phyloP scores from a whole-genome alignment of 2,113 vertebrate species.

The Prunella fulvescens region DNA sequence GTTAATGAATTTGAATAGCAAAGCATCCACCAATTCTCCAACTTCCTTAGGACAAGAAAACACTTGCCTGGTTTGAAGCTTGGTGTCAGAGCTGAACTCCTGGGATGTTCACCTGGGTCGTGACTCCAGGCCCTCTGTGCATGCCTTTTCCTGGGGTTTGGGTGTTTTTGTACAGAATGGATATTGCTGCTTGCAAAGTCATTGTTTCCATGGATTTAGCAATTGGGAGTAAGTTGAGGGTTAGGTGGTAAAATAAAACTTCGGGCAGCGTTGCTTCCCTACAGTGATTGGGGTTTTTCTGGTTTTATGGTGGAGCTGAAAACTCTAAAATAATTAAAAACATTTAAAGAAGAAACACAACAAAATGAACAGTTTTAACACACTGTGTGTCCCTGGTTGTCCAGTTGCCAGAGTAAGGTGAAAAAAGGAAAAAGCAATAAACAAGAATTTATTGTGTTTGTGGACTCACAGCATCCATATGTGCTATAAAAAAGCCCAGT shows the following conservation, averaged over 20 bases:
- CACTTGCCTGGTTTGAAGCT: accelerated
- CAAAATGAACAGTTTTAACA: neutral
- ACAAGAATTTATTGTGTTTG: neutral
- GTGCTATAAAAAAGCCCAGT: neutral
- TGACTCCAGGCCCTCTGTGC: neutral
- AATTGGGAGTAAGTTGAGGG: neutral
- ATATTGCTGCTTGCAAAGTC: neutral
- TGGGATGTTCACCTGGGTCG: neutral
- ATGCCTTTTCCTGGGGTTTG: neutral
- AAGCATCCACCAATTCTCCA: neutral
- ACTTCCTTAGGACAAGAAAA: neutral
- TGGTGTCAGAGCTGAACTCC: neutral
- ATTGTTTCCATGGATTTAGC: neutral
- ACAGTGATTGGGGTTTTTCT: accelerated
- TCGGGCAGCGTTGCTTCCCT: neutral
- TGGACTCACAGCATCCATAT: neutral
- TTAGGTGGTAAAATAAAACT: neutral
- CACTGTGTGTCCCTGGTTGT: neutral
- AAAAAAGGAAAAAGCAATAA: neutral
- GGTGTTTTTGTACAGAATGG: neutral
- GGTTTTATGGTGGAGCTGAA: neutral
- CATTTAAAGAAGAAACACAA: neutral
- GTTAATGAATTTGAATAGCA: neutral
- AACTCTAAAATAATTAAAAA: neutral
- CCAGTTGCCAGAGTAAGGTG: neutral